Percentiles rank a stretch among this genome's conserved stretches.
Evolutionary conservation across 2,113 vertebrate genomes (phyloP).

Genomic region (Microtus oregoni): DNA sequence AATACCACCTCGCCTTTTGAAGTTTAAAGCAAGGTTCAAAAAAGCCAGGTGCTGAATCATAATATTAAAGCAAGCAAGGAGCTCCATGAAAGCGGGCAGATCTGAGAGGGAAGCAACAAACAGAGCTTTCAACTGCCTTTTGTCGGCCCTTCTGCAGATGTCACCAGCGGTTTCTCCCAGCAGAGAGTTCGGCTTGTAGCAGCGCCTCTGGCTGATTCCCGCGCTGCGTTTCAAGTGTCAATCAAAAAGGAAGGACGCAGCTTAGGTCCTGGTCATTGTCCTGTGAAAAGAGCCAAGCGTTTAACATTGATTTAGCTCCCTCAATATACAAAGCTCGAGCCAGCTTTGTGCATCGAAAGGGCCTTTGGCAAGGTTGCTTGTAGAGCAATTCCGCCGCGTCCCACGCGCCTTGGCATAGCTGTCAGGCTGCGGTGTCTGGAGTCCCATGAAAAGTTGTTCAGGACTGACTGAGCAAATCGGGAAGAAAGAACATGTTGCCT

Average conservation of each 20-base stretch:
- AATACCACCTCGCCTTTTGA: constrained; percentile 95
- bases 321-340: constrained; percentile 96
- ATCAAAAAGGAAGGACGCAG: constrained; percentile 95
- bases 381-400: constrained; percentile 93
- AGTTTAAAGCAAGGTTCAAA: constrained; percentile 97
- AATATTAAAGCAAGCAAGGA: constrained; percentile 95
- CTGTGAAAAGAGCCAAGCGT: constrained; percentile 98
- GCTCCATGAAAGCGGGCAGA: constrained; percentile 92
- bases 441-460: constrained; percentile 91
- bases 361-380: constrained; percentile 99
- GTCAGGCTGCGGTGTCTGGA: constrained; percentile 93
- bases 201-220: constrained; percentile 97
- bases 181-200: constrained; percentile 97
- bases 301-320: constrained; percentile 97
- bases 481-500: constrained; percentile 89
- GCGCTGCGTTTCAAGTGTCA: constrained; percentile 99
- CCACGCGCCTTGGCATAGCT: constrained; percentile 93
- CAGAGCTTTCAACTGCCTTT: constrained; percentile 98
- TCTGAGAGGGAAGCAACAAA: constrained; percentile 95
- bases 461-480: constrained; percentile 92
- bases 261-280: constrained; percentile 97
- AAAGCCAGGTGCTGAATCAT: constrained; percentile 96
- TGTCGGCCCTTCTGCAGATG: constrained; percentile 98
- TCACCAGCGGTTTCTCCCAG: constrained; percentile 99
- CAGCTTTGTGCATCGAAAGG: constrained; percentile 93